Conservation (phyloP, 2,113 vertebrate genomes). For the Petromus typicus region DNA sequence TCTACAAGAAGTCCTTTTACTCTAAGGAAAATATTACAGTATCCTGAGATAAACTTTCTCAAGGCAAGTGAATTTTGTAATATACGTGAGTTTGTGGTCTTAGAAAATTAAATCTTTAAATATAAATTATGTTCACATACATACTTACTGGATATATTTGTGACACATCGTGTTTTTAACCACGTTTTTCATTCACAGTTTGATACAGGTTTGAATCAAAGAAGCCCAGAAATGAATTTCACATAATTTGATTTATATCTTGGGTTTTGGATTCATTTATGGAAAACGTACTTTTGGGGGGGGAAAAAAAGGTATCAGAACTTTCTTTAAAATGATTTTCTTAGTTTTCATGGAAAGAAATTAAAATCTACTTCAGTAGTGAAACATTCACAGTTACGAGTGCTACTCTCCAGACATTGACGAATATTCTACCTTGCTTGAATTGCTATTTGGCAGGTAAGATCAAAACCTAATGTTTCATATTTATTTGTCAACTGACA, state of each 20-base stretch:
- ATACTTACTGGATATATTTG: neutral
- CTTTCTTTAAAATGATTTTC: neutral
- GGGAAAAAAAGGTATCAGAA: neutral
- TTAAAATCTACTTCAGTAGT: slow-evolving; percentile 22
- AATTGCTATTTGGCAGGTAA: neutral
- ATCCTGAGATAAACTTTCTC: neutral
- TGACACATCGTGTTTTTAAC: neutral
- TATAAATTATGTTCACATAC: neutral
- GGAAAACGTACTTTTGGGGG: neutral
- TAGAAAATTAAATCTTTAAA: slow-evolving; percentile 19
- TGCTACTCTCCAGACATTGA: neutral
- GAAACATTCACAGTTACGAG: neutral
- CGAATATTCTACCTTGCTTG: neutral
- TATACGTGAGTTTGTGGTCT: neutral
- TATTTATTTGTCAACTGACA: slow-evolving; percentile 22
- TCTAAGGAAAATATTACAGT: neutral
- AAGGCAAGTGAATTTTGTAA: neutral
- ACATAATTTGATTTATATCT: neutral
- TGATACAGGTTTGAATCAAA: neutral
- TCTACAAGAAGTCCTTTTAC: neutral
- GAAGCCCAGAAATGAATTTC: neutral
- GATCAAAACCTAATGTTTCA: neutral
- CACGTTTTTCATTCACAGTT: neutral
- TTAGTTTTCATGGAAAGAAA: neutral
- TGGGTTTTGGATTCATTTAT: neutral